phyloP scores from a whole-genome alignment of 92 coral and sea anemone genomes.

The Phymanthus crucifer region DNA sequence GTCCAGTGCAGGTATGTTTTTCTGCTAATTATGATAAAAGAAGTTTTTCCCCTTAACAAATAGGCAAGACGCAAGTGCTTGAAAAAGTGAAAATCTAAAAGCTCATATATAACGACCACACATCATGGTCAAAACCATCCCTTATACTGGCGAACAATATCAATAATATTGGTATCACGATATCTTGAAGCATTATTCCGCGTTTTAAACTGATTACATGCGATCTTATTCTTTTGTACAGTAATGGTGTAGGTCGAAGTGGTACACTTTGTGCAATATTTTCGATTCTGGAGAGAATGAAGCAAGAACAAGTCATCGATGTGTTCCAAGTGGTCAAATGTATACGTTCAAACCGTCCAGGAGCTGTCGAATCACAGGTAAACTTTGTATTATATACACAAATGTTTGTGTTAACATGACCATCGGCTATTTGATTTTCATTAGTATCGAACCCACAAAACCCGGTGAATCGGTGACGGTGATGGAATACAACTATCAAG shows the following conservation, averaged over 20 bases:
- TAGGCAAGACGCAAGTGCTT: no score
- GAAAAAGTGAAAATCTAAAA: no score
- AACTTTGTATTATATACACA: background rate
- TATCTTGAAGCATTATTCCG: background rate
- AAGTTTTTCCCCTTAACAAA: background rate
- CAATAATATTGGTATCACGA: no score
- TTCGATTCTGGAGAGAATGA: conserved; percentile 63
- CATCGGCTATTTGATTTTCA: no score
- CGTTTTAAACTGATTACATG: background rate
- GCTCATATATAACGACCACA: background rate
- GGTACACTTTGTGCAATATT: conserved; percentile 64
- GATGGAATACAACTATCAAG: no score
- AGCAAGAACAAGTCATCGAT: conserved; percentile 66
- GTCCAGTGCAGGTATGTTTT: conserved; percentile 70
- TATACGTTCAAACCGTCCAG: conserved; percentile 58
- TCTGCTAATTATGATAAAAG: background rate
- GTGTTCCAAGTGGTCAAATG: conserved; percentile 62
- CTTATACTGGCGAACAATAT: no score
- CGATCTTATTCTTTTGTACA: background rate
- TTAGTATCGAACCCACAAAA: no score
- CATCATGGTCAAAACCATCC: no score
- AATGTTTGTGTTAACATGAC: no score
- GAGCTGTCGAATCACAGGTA: conserved; percentile 66
- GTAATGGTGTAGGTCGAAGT: conserved; percentile 76
- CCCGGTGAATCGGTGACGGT: no score